Evolutionary conservation across 2,888 invertebrate genomes (phyloP), one percentile per base, ranked within the genome.

Genomic region (Antitype chi): DNA sequence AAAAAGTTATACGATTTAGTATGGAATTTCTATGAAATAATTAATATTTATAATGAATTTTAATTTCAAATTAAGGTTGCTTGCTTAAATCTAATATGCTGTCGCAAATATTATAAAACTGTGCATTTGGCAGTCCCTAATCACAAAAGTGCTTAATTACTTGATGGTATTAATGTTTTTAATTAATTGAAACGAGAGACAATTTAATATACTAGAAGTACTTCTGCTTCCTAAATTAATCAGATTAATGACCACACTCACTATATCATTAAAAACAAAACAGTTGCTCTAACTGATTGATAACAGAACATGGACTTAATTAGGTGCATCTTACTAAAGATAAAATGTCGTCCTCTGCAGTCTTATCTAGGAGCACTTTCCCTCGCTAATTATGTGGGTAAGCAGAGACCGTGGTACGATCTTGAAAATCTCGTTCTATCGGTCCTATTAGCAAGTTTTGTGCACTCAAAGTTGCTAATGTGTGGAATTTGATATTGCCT

Each of bases 281-380:
- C 43, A 17, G 59, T 68, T 72, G n/a, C 23, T 73, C 47, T 20
- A 64, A 64, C 66, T 63, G 64, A 76, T 76, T 71, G 70, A 84
- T 86, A 84, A 73, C 62, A 62, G 15, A 77, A 70, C 73, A 63
- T 62, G 69, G 13, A 78, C 74, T 79, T 87, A 90, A 89, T 90
- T 87, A 90, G 82, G 63, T 84, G 74, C 80, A 86, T 87, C 87
- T 88, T 87, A 89, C 85, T 87, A 82, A 76, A 86, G 86, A 89
- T 90, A 90, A 89, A 85, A 84, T 90, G 89, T 91, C 88, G 81
- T 90, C 88, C 13, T 59, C 63, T 84, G 81, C 77, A 79, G 84
- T 87, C 85, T 87, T 91, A 93, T 92, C 91, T 90, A 84, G 53
- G 69, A 92, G 92, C 91, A 94, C 93, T 94, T 94, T 94, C 92